Conservation (phyloP, 35 echinoderm and acorn worm species). For the Ophiothrix spiculata region DNA sequence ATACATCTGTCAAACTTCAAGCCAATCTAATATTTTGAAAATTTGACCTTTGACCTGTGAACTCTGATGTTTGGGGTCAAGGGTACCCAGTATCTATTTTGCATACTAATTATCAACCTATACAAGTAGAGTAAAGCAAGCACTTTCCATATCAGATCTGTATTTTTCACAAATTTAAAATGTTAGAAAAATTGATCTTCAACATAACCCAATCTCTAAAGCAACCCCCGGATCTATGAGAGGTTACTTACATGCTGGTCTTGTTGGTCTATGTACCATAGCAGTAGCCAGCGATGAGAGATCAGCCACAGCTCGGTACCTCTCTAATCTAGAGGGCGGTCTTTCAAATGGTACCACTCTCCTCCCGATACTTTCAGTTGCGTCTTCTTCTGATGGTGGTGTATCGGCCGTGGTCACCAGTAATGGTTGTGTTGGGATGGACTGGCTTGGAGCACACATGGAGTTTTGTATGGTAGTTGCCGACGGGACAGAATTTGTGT, state of each 20-base stretch:
- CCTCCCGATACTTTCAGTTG: background rate
- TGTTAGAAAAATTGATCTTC: too few species aligned
- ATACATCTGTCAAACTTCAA: background rate
- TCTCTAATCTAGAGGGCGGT: conserved; percentile 53
- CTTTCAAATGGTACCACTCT: conserved; percentile 15
- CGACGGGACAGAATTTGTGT: background rate
- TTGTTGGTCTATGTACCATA: conserved; percentile 61
- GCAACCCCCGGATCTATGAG: too few species aligned
- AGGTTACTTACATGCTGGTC: too few species aligned
- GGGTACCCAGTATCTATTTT: too few species aligned
- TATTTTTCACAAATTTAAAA: too few species aligned
- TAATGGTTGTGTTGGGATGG: conserved; percentile 18
- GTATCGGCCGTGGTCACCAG: conserved; percentile 22
- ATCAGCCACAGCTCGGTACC: conserved; percentile 64
- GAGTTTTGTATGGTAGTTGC: background rate
- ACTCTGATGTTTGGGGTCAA: too few species aligned
- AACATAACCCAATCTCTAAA: too few species aligned
- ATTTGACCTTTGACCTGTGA: too few species aligned
- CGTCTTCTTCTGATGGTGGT: conserved; percentile 37
- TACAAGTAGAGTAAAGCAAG: too few species aligned
- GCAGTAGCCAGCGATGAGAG: conserved; percentile 72
- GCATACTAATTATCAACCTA: too few species aligned
- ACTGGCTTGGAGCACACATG: background rate
- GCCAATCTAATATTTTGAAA: too few species aligned
- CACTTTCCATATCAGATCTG: too few species aligned